Base-by-base conservation (phyloP, 2,888 invertebrate genomes). In the Drosophila sordidula region DNA sequence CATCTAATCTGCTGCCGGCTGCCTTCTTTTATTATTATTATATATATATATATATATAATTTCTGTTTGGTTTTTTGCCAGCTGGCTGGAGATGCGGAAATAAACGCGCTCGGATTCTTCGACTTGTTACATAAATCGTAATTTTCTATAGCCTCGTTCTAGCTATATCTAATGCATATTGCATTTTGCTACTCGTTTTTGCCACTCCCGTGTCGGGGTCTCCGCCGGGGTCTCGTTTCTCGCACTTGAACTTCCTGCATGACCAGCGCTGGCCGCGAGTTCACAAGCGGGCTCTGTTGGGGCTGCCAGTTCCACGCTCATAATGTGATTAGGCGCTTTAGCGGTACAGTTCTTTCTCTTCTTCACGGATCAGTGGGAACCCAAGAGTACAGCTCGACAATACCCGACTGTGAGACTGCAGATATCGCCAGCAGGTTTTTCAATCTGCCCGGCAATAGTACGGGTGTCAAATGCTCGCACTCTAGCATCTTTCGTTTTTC, bases 121-220 rank as follows among this genome's bases (percentile, higher is more conserved):
- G 65, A 86, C 88, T 87, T 88, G 84, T 86, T 84, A 88, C 83
- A 84, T 83, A 86, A 84, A 87, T 84, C 83, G 86, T 78, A 87
- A 84, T 84, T 88, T 80, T 84, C 88, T 85, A 87, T 78, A 78
- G 88, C 74, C 87, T 84, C 73, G 80, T 82, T 84, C 86, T 79
- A 74, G 75, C 67, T 80, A 77, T 77, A 75, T 79, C 83, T 85
- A 87, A 87, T 87, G 87, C 75, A 72, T 87, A 87, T 87, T 83
- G 82, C 87, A 87, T 87, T 84, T 69, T 52, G 81, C 80, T 84
- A 74, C 85, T 78, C 64, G 73, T 69, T 85, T 81, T 75, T 78
- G 63, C 38, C 47, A 41, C 42, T 57, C 29, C 29, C 52, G 54
- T 6, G 22, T 6, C 14, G 42, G 25, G 34, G 34, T 44, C 34